Conservation (phyloP, 2,113 vertebrate species). For the Onychorhynchus coronatus region DNA sequence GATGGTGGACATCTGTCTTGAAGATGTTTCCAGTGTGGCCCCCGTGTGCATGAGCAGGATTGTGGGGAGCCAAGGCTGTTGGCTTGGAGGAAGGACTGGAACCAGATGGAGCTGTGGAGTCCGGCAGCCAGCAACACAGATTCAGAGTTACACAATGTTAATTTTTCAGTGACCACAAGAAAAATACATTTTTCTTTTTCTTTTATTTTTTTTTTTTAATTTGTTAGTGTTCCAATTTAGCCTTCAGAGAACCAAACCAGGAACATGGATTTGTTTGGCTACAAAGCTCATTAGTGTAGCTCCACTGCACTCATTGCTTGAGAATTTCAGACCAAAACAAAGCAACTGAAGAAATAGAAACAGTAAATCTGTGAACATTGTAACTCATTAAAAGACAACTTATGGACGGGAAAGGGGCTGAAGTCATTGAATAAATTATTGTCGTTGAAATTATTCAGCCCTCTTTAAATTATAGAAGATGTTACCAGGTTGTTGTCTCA, state of each 20-base stretch:
- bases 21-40: not conserved
- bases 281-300: not conserved
- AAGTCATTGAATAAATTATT: not conserved
- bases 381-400: slow-evolving; percentile 27
- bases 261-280: not conserved
- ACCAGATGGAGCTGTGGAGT: not conserved
- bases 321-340: not conserved
- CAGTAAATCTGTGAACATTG: not conserved
- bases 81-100: not conserved
- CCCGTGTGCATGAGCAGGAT: accelerated
- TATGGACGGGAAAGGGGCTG: not conserved
- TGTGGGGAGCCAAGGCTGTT: not conserved
- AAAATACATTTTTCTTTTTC: not conserved
- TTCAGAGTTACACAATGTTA: not conserved
- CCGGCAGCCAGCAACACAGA: not conserved
- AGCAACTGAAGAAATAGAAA: not conserved
- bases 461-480: slow-evolving; percentile 29
- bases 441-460: slow-evolving; percentile 10
- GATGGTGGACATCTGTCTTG: not conserved
- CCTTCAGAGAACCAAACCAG: not conserved
- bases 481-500: not conserved
- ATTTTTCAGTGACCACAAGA: not conserved
- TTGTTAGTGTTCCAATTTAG: not conserved
- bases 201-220: not conserved
- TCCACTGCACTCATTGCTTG: not conserved